Evolutionary conservation across 2,113 vertebrate genomes (phyloP).

Genomic region (Lasiurus cinereus): DNA sequence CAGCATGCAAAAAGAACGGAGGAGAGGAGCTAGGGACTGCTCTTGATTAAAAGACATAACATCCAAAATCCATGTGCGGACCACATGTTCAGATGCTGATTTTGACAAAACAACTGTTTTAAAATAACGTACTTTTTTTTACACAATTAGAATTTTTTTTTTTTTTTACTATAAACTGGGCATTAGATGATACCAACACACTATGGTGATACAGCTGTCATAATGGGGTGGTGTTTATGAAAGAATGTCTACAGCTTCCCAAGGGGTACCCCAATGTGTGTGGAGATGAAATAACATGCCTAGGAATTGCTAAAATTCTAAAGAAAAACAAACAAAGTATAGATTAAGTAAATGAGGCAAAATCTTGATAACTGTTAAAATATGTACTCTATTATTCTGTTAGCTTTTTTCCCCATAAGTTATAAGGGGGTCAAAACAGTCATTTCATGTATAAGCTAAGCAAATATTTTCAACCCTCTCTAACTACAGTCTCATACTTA

Average conservation of each 20-base stretch:
- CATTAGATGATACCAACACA: constrained; percentile 39
- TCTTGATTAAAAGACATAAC: not conserved
- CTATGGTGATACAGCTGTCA: not conserved
- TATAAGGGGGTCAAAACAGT: constrained; percentile 29
- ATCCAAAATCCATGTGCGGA: not conserved
- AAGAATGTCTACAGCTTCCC: not conserved
- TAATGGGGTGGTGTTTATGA: not conserved
- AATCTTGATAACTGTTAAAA: not conserved
- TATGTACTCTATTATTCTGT: not conserved
- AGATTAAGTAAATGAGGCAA: not conserved
- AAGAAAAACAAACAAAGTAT: not conserved
- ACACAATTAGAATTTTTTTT: not conserved
- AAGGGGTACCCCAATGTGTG: not conserved
- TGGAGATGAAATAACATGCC: not conserved
- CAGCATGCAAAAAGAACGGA: not conserved
- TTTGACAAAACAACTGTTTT: constrained; percentile 45
- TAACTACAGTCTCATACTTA: not conserved
- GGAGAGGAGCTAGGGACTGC: too few relatives aligned
- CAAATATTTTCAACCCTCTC: not conserved
- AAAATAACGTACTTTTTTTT: not conserved
- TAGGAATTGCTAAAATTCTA: not conserved
- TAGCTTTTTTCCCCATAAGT: not conserved
- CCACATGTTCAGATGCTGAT: not conserved
- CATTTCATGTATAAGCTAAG: not conserved
- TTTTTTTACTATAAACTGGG: not conserved